phyloP scores from a whole-genome alignment of 2,888 invertebrate genomes.

The Torymus aiolomorphi region DNA sequence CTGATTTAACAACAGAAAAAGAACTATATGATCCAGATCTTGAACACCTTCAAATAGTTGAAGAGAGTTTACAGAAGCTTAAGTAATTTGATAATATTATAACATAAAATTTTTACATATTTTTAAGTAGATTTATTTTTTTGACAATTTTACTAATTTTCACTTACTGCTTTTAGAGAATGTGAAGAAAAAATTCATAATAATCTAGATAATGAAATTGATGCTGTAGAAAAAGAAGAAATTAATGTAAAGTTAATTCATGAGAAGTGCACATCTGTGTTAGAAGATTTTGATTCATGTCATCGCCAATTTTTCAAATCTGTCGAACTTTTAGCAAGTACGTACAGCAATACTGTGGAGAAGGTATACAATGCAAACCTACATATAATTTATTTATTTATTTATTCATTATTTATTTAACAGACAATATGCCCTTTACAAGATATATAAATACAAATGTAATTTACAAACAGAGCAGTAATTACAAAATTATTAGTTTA shows the following conservation, averaged over 20 bases:
- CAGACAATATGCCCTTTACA: no score
- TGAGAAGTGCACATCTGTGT: slow-evolving; percentile 59
- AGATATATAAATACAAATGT: no score
- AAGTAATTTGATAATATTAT: slow-evolving; percentile 62
- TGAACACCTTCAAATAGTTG: slow-evolving; percentile 64
- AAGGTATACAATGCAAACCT: slow-evolving; percentile 63
- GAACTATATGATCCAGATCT: slow-evolving; percentile 64
- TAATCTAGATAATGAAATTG: slow-evolving; percentile 61
- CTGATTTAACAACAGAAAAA: slow-evolving; percentile 62
- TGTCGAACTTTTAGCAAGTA: slow-evolving; percentile 64
- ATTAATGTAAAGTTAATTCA: slow-evolving; percentile 62
- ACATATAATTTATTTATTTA: no score
- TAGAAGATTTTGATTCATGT: slow-evolving; percentile 62
- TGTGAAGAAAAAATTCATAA: slow-evolving; percentile 62
- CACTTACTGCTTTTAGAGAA: slow-evolving; percentile 59
- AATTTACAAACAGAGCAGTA: no score
- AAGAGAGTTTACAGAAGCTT: slow-evolving; percentile 63
- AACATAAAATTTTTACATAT: neutral
- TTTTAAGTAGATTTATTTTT: slow-evolving; percentile 10
- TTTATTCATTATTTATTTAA: no score
- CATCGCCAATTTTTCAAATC: slow-evolving; percentile 63
- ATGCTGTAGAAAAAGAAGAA: slow-evolving; percentile 60
- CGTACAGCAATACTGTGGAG: slow-evolving; percentile 66
- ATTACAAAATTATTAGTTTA: slow-evolving; percentile 17
- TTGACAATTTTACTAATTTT: slow-evolving; percentile 5